These are phyloP conservation scores for Entomobrya multifasciata DNA, from an alignment of 2,888 invertebrate species.

Conservation along the genomic window DNA sequence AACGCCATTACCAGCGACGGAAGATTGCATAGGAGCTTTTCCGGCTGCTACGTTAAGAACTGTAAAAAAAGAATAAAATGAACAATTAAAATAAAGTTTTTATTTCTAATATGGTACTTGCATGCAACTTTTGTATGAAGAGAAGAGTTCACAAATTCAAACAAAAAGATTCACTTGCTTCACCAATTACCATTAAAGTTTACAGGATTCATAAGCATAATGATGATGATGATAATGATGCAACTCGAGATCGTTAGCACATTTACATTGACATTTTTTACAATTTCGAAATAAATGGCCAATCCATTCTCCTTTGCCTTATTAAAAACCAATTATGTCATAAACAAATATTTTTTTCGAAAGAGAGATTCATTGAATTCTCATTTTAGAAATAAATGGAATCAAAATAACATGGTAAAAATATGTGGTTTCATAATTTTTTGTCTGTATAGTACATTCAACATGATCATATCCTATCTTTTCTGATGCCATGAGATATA, in stretches of 20 bases:
- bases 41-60: constrained; percentile 96
- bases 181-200: not conserved
- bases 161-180: too few species aligned
- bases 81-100: not conserved
- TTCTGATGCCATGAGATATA: too few species aligned
- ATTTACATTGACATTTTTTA: not conserved
- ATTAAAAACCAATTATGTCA: not conserved
- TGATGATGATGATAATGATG: not conserved
- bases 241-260: not conserved
- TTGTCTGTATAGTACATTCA: not conserved
- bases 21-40: constrained; percentile 94
- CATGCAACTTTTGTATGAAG: too few species aligned
- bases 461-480: too few species aligned
- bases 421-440: not conserved
- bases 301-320: not conserved
- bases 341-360: not conserved
- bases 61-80: constrained; percentile 82
- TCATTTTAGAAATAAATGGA: not conserved
- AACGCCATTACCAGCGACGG: constrained; percentile 84
- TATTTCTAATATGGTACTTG: too few species aligned
- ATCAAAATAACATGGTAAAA: not conserved
- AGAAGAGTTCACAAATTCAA: too few species aligned
- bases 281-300: not conserved
- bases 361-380: not conserved
- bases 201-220: not conserved